Evolutionary conservation across 2,113 vertebrate genomes (phyloP).

Genomic region (Rhizomys pruinosus): DNA sequence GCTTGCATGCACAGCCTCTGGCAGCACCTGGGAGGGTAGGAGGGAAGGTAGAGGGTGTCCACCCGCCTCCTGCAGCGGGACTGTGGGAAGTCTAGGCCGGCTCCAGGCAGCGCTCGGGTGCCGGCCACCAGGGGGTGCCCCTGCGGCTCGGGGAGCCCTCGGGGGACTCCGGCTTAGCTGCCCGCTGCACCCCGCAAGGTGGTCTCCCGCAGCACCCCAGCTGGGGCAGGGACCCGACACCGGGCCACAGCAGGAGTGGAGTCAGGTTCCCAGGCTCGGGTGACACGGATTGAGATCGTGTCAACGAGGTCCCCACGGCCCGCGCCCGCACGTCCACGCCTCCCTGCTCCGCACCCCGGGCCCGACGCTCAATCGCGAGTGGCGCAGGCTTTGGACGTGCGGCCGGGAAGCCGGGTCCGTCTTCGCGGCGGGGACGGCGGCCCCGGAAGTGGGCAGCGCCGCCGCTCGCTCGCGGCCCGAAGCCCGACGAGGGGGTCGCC

Average conservation of each 20-base stretch:
- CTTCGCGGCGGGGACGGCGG: background rate
- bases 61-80: background rate
- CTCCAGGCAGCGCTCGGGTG: background rate
- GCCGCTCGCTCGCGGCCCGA: background rate
- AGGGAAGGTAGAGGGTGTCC: background rate
- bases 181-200: background rate
- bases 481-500: background rate
- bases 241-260: background rate
- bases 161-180: background rate
- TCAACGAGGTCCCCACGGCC: background rate
- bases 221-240: background rate
- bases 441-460: background rate
- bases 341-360: background rate
- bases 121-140: constrained; percentile 73
- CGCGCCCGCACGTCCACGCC: background rate
- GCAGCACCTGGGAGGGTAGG: background rate
- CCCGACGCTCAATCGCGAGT: background rate
- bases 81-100: background rate
- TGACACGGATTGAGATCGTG: background rate
- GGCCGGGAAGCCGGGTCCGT: background rate
- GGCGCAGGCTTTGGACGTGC: constrained; percentile 48
- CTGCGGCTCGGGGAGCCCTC: constrained; percentile 57
- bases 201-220: background rate
- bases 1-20: background rate
- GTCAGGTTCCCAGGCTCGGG: background rate